Percentiles rank a stretch among this genome's conserved stretches.
These are phyloP conservation scores for Oscarella lobularis DNA, from an alignment of 37 sponge, comb jelly and placozoan genomes.

Conservation along the genomic window DNA sequence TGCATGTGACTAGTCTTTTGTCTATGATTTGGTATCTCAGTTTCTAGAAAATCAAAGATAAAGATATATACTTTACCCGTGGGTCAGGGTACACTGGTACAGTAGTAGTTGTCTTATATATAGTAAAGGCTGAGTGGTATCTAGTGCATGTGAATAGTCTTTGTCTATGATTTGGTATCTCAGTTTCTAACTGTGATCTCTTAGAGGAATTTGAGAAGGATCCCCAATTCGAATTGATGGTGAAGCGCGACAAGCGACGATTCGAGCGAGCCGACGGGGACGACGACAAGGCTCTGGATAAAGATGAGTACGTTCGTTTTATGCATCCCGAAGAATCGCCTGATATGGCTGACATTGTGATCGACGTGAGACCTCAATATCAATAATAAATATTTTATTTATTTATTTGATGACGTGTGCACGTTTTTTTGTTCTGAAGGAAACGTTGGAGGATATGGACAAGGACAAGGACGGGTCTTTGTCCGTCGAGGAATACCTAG, in stretches of 20 bases:
- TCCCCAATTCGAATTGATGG: constrained; percentile 23
- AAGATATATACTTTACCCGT: no score
- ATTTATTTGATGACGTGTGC: constrained; percentile 1
- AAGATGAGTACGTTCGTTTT: constrained; percentile 61
- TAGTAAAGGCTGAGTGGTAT: no score
- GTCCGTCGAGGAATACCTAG: constrained; percentile 61
- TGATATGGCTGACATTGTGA: constrained; percentile 60
- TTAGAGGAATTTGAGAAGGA: not conserved
- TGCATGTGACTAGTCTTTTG: no score
- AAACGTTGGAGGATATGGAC: constrained; percentile 77
- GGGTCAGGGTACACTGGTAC: no score
- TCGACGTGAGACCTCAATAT: constrained; percentile 27
- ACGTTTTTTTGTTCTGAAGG: constrained; percentile 5
- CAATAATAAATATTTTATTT: no score
- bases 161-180: no score
- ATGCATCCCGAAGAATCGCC: constrained; percentile 72
- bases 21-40: no score
- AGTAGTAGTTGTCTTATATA: no score
- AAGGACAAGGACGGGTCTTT: constrained; percentile 63
- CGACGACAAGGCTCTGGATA: constrained; percentile 27
- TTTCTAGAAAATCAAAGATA: no score
- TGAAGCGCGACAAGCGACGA: constrained; percentile 28
- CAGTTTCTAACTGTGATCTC: not conserved
- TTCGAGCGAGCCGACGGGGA: constrained; percentile 55
- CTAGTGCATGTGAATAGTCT: no score